Percentiles rank a stretch among this genome's conserved stretches.
Conservation (phyloP, 2,888 invertebrate genomes). For the Dasysyrphus albostriatus region DNA sequence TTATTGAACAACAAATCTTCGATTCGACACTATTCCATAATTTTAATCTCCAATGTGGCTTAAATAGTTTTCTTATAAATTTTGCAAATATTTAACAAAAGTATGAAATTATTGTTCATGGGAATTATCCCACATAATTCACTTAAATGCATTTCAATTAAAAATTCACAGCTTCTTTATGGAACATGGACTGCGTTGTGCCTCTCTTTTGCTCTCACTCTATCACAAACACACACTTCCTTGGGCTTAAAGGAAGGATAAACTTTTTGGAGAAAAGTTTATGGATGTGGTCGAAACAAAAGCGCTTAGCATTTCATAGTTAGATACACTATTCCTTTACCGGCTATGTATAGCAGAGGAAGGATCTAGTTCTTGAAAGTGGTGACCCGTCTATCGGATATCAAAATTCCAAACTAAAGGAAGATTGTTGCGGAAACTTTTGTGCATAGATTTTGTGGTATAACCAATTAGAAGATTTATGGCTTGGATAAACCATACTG, state of each 20-base stretch:
- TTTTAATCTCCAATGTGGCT: slow-evolving; percentile 1
- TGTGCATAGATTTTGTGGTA: slow-evolving; percentile 69
- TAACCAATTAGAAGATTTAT: slow-evolving; percentile 71
- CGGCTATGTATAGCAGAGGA: neutral
- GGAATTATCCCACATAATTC: slow-evolving; percentile 42
- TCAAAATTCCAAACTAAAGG: slow-evolving; percentile 61
- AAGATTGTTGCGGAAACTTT: slow-evolving; percentile 71
- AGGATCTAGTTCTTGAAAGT: slow-evolving; percentile 55
- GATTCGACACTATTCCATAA: neutral
- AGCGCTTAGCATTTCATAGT: slow-evolving; percentile 61
- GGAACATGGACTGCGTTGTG: slow-evolving; percentile 8
- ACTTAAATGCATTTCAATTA: slow-evolving; percentile 72
- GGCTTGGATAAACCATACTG: slow-evolving; percentile 48
- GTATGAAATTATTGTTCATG: slow-evolving; percentile 47
- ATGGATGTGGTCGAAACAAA: slow-evolving; percentile 64
- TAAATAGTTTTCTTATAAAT: slow-evolving; percentile 56
- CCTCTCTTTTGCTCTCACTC: neutral
- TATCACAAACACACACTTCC: neutral
- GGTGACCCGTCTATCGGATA: slow-evolving; percentile 71
- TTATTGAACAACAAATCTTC: neutral
- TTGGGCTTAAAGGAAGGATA: slow-evolving; percentile 30
- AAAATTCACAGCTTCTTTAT: slow-evolving; percentile 63
- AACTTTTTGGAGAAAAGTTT: slow-evolving; percentile 53
- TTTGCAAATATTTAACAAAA: slow-evolving; percentile 61
- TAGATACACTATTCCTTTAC: neutral